These are phyloP conservation scores for Hoplias malabaricus DNA, from an alignment of 2,113 vertebrate species.

Conservation along the genomic window DNA sequence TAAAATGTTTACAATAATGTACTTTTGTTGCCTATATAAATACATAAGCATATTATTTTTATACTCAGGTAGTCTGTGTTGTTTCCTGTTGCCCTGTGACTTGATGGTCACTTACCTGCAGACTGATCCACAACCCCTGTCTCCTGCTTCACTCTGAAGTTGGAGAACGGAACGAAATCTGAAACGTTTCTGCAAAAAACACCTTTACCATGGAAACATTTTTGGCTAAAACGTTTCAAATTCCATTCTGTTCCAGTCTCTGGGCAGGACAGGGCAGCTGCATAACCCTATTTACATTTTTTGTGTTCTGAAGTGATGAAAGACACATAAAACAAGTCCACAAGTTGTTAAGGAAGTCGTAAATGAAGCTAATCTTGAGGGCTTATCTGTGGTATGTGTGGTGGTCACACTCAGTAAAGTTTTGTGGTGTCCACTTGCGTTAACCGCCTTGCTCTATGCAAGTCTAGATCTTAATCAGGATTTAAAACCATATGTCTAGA, in stretches of 20 bases:
- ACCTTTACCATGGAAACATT: constrained; percentile 80
- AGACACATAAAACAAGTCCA: not conserved
- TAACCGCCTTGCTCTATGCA: not conserved
- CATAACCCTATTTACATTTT: not conserved
- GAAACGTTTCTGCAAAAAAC: constrained; percentile 88
- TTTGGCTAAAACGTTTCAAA: constrained; percentile 87
- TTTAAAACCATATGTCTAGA: not conserved
- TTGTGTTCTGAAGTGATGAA: not conserved
- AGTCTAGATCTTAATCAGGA: constrained; percentile 11
- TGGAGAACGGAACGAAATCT: constrained; percentile 79
- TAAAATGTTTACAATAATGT: too few species aligned
- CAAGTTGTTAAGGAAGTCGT: not conserved
- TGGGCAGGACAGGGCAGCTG: not conserved
- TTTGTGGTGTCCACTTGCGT: not conserved
- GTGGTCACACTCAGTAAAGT: not conserved
- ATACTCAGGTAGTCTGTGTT: too few species aligned
- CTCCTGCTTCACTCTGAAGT: constrained; percentile 51
- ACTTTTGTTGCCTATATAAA: too few species aligned
- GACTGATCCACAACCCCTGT: constrained; percentile 8
- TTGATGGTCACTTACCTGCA: constrained; percentile 36
- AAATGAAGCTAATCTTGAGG: not conserved
- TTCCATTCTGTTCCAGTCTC: constrained; percentile 76
- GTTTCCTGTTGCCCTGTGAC: not conserved
- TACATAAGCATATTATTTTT: too few species aligned
- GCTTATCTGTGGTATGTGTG: not conserved